phyloP scores from a whole-genome alignment of 1,140 invertebrate genomes.

The Platyura marginata region DNA sequence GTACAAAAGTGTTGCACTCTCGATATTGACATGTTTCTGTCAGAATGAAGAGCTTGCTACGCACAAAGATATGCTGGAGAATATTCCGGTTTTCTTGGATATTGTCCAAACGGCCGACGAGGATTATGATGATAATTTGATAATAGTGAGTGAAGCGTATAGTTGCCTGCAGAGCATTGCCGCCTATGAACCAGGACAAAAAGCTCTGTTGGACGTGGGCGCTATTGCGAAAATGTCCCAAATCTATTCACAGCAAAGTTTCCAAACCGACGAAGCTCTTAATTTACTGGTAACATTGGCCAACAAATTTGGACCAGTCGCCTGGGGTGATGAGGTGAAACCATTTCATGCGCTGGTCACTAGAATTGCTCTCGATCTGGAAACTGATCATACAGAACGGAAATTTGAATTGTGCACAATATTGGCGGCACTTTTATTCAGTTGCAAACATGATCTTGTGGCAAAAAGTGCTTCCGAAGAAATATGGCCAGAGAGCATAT shows the following conservation, averaged over 20 bases:
- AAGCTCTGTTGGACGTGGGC: slow-evolving; percentile 51
- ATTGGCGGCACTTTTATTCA: slow-evolving; percentile 51
- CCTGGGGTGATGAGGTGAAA: slow-evolving; percentile 54
- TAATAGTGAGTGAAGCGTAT: slow-evolving; percentile 76
- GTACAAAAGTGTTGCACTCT: slow-evolving; percentile 76
- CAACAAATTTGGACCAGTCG: slow-evolving; percentile 40
- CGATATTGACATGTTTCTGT: slow-evolving; percentile 67
- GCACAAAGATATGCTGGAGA: slow-evolving; percentile 61
- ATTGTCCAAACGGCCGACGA: slow-evolving; percentile 62
- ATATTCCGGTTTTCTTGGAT: slow-evolving; percentile 60
- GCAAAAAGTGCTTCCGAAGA: slow-evolving; percentile 38
- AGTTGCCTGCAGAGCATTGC: slow-evolving; percentile 65
- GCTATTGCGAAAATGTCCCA: slow-evolving; percentile 65
- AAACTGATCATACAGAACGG: slow-evolving; percentile 64
- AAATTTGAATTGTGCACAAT: slow-evolving; percentile 73
- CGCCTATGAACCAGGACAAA: slow-evolving; percentile 47
- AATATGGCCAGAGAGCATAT: slow-evolving; percentile 57
- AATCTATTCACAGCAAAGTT: slow-evolving; percentile 67
- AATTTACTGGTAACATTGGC: slow-evolving; percentile 56
- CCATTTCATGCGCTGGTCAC: slow-evolving; percentile 67
- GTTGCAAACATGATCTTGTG: slow-evolving; percentile 44
- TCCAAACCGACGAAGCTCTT: slow-evolving; percentile 69
- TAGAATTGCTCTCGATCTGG: slow-evolving; percentile 69
- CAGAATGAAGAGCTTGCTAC: slow-evolving; percentile 55
- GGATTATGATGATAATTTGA: slow-evolving; percentile 65